These are phyloP conservation scores for Drosophila mayri DNA, from an alignment of 1,140 invertebrate genomes.

Conservation along the genomic window DNA sequence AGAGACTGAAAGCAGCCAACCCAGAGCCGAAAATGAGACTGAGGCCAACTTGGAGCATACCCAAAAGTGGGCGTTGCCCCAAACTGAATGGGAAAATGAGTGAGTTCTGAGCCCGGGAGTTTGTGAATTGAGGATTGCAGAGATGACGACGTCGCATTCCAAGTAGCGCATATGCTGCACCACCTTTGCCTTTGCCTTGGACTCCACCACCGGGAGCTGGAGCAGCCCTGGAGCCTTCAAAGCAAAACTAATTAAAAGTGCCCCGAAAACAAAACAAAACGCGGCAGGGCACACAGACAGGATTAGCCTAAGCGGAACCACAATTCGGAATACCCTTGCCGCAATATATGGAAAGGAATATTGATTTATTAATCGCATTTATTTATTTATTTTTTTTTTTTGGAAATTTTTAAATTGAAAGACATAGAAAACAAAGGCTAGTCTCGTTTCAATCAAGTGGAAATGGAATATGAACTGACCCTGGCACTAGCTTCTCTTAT, in stretches of 20 bases:
- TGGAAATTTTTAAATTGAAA: no score
- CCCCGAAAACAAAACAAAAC: constrained; percentile 70
- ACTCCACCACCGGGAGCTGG: constrained; percentile 28
- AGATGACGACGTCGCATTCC: constrained; percentile 62
- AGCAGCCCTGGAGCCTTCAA: constrained; percentile 53
- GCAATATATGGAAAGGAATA: background rate
- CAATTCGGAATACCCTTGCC: constrained; percentile 21
- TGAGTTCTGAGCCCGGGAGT: constrained; percentile 65
- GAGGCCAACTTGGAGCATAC: constrained; percentile 56
- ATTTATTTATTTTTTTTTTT: no score
- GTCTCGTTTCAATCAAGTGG: no score
- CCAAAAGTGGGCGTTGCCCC: constrained; percentile 82
- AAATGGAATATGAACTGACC: background rate
- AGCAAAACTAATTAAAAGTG: constrained; percentile 85
- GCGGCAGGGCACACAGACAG: constrained; percentile 1
- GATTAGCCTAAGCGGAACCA: constrained; percentile 44
- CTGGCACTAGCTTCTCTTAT: background rate
- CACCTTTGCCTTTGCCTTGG: constrained; percentile 27
- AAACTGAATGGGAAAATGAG: constrained; percentile 84
- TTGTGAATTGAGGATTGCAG: constrained; percentile 12
- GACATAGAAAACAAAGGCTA: no score
- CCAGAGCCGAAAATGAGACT: constrained; percentile 79
- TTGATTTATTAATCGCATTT: background rate
- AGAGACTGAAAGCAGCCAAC: constrained; percentile 32
- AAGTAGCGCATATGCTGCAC: constrained; percentile 80